Base-by-base conservation (phyloP, 2,888 invertebrate species). In the Busseola fusca region DNA sequence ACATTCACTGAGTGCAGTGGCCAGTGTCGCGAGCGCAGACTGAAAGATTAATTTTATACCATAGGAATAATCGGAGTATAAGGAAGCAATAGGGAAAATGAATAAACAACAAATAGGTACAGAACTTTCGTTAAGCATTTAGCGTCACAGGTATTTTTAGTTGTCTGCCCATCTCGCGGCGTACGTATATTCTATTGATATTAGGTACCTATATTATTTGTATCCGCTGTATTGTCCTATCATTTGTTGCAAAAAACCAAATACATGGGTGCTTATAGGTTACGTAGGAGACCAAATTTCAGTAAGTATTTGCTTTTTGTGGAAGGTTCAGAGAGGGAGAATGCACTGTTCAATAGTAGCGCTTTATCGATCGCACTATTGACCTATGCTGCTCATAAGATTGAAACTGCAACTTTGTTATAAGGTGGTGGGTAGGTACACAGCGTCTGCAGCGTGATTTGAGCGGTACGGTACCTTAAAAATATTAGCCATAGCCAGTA, bases 1-100 rank as follows among this genome's bases (percentile, higher is more conserved):
- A 70, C 71, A 60, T 74, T 69, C 73, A 69, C 72, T 42, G 25
- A 66, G 50, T 76, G 69, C 58, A 76, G 42, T 69, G 67, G 74
- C 72, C 62, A 64, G 65, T 66, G 74, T 74, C 68, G 75, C 78
- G 58, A 73, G 69, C 79, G 78, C 65, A 40, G 72, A 40, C 25
- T 65, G 16, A 52, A 58, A 57, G 70, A n/a, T 45, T 64, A 60
- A 52, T 74, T 64, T 50, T 57, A 64, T 52, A 57, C 48, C 27
- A 63, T 34, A 25, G 40, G 40, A 37, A 50, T 74, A 9, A 63
- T 34, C 30, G 40, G 40, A 37, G 57, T 74, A 9, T 56, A 70
- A 34, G 25, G 54, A 16, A 70, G 52, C 27, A 54, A 16, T 42
- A 64, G 25, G n/a, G 42, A 52, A 75, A 40, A 27, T 56, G 10